Evolutionary conservation across 1,140 invertebrate species (phyloP).

Genomic region (Lepidurus couesii): DNA sequence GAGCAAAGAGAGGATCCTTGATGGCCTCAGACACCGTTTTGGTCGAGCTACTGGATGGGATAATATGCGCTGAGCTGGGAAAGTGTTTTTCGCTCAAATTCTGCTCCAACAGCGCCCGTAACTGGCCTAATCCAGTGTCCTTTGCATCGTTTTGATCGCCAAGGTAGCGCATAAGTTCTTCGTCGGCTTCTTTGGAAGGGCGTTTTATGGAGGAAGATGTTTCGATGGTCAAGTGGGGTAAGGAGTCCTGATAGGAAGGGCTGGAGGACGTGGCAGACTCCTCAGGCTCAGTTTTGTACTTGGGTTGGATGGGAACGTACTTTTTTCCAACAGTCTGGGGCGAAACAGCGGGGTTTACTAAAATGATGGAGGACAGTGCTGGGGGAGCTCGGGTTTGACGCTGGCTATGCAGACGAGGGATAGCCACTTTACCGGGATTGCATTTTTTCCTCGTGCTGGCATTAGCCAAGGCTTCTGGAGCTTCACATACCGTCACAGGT

Average conservation of each 20-base stretch:
- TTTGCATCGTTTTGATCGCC: conserved; percentile 50
- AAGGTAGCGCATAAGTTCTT: conserved; percentile 71
- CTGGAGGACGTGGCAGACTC: conserved; percentile 72
- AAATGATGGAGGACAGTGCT: conserved; percentile 30
- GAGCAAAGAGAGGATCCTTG: conserved; percentile 41
- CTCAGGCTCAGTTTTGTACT: conserved; percentile 52
- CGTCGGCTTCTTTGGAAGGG: conserved; percentile 59
- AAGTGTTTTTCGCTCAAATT: conserved; percentile 47
- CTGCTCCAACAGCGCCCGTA: conserved; percentile 62
- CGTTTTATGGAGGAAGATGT: background rate
- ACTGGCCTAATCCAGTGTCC: conserved; percentile 55
- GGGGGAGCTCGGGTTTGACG: conserved; percentile 20
- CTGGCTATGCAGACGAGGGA: conserved; percentile 36
- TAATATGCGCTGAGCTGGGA: conserved; percentile 20
- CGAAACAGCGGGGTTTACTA: conserved; percentile 31
- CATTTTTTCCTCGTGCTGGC: conserved; percentile 31
- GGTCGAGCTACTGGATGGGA: conserved; percentile 29
- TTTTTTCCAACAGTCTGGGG: conserved; percentile 39
- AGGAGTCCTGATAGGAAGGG: conserved; percentile 62
- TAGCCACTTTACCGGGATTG: conserved; percentile 36
- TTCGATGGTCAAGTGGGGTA: background rate
- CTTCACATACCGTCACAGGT: background rate
- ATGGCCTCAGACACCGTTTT: conserved; percentile 27
- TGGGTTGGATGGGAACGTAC: conserved; percentile 51
- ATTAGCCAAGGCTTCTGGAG: conserved; percentile 20